Base-by-base conservation (phyloP, 2,888 invertebrate species). In the Congeria kusceri region DNA sequence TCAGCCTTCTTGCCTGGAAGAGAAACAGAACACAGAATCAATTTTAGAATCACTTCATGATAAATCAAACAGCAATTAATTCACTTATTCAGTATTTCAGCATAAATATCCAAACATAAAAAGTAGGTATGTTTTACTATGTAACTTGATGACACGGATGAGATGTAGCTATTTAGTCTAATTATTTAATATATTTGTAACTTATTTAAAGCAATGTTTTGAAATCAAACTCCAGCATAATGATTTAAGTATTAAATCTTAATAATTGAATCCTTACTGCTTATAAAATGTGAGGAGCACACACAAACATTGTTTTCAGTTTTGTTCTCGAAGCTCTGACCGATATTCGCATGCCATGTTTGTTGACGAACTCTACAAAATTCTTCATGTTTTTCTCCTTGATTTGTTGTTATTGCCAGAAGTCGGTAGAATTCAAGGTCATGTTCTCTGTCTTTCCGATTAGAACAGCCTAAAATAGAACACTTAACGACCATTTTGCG, bases 261-360 rank as follows among this genome's bases (percentile, higher is more conserved):
- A n/a, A n/a, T n/a, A n/a, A n/a, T n/a, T n/a, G n/a, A n/a, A n/a
- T n/a, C n/a, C 67, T n/a, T 59, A 68, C 68, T 59, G 20, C 27
- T 59, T 3, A 68, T 28, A 20, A 68, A 68, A 46, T 59, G 59
- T n/a, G 3, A 58, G 58, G 68, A 68, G 46, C 68, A 68, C 1
- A 68, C 59, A 0, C 68, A 3, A 27, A 46, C 59, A 47, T 68
- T 68, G 4, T 58, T 18, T 11, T 58, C 3, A 27, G 58, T 68
- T 27, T 68, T 68, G 11, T 47, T 46, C 15, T 9, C 15, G n/a
- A 68, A 68, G 46, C 47, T n/a, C 46, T 68, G 68, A 13, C 25
- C 20, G 0, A 68, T 44, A 2, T 44, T 59, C 9, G 58, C 59
- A 1, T 46, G 29, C 68, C 68, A 49, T 49, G 4, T 15, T 9